Evolutionary conservation across 92 coral and sea anemone species (phyloP), one percentile per base, ranked within the genome.

Genomic region (Parazoanthus atlanticus): DNA sequence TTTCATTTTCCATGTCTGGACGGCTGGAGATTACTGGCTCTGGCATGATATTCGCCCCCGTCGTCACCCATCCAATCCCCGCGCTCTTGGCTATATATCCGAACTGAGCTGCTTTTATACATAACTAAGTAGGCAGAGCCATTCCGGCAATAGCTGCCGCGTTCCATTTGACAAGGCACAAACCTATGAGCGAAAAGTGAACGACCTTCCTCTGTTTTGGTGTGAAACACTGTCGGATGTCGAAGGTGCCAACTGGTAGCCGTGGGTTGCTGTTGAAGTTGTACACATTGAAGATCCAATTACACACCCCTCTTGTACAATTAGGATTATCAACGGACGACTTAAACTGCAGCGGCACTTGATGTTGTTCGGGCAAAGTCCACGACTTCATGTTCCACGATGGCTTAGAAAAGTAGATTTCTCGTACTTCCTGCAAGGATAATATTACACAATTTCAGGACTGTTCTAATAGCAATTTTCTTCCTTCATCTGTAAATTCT

Each of bases 381-480:
- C 96, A 95, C 19, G 94, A 88, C 32, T 29, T 70, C 82, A 91
- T 49, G 71, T 78, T 90, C 98, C 96, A 95, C n/a, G 78, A 78
- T 33, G 93, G 96, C 74, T 88, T 91, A 23, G 98, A 90, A 74
- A 93, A 95, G 81, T 78, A 93, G n/a, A 79, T 88, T 79, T 95
- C 93, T 4, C 70, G 6, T 21, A 91, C 67, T 34, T 72, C 47
- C 96, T 94, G 67, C 32, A 31, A 46, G 38, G 76, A 31, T 5
- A 46, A 15, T 15, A 32, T 31, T 31, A 74, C 28, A 28, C 40
- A 74, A 2, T 31, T 32, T 30, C 25, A 13, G 15, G 67, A 0
- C 64, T 1, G 8, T 43, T 6, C 38, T 36, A 36, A 36, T 2
- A 5, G 16, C 1, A 49, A 1, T 49, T 49, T 1, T 11, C 56